Evolutionary conservation across 2,113 vertebrate species (phyloP), one percentile per base, ranked within the genome.

Genomic region (Callorhinus ursinus): DNA sequence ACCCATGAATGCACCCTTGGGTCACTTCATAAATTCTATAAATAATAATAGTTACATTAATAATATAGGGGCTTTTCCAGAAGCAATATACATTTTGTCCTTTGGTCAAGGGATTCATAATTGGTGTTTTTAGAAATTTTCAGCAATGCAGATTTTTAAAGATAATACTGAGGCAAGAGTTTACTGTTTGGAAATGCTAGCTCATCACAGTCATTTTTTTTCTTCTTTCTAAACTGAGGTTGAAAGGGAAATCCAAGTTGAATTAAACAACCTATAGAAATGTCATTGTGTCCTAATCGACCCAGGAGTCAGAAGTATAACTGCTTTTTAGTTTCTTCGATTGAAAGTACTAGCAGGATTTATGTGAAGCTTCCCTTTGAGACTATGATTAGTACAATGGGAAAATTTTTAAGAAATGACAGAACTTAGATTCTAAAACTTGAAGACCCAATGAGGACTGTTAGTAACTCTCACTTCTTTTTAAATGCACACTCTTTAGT

Each of bases 121-220:
- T 90, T 71, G 88, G 31, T 65, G n/a, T 76, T 94, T 97, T 82
- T 83, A 93, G 87, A 95, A 96, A 72, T 93, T 89, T 96, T 65
- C 24, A 76, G 76, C 95, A 92, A 36, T 81, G 74, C 89, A 96
- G 49, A 90, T 95, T 97, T 96, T 94, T 55, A 93, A 90, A 95
- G 61, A 94, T 93, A 94, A 91, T 65, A 92, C n/a, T 88, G n/a
- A 93, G 39, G 57, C 65, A 93, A 93, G 85, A 81, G 61, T 36
- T 93, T 90, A 77, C 24, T 83, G 31, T 85, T 93, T 93, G 42
- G 55, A 93, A 96, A 95, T 55, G 28, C 61, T 74, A 85, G 28
- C 61, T 97, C 72, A 93, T 84, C 67, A 69, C 24, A 81, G 69
- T n/a, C 31, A 77, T 31, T 72, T 84, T 96, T 65, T 31, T 91